These are phyloP conservation scores for Anoura caudifer DNA, from an alignment of 2,113 vertebrate species.

Conservation along the genomic window DNA sequence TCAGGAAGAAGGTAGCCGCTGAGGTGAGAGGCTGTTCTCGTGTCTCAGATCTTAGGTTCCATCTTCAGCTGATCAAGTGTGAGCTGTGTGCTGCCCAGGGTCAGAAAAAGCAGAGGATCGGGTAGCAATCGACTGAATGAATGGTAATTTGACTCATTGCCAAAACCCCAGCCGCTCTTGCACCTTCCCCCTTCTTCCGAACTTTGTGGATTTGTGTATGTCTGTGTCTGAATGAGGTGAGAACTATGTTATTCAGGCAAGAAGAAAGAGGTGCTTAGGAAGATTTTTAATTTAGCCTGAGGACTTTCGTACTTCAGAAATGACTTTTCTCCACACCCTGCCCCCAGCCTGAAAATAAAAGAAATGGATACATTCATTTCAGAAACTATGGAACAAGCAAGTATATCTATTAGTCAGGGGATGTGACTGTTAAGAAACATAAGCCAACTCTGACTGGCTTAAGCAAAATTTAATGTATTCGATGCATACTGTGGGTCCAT, in stretches of 20 bases:
- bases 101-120: not conserved
- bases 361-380: constrained; percentile 7
- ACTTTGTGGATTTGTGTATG: constrained; percentile 28
- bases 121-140: not conserved
- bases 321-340: not conserved
- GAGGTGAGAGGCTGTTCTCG: accelerated
- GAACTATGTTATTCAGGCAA: constrained; percentile 57
- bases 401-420: not conserved
- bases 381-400: constrained; percentile 47
- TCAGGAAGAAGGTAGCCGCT: not conserved
- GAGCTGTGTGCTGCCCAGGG: not conserved
- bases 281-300: constrained; percentile 45
- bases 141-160: constrained; percentile 21
- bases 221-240: constrained; percentile 64
- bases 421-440: not conserved
- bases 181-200: constrained; percentile 13
- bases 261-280: constrained; percentile 53
- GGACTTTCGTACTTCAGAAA: not conserved
- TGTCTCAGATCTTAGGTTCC: accelerated
- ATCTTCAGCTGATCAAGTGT: not conserved
- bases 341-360: not conserved
- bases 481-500: not conserved
- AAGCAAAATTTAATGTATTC: constrained; percentile 4
- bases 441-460: not conserved
- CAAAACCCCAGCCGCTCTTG: not conserved